Base-by-base conservation (phyloP, 2,113 vertebrate species). In the Platycercus adscitus region DNA sequence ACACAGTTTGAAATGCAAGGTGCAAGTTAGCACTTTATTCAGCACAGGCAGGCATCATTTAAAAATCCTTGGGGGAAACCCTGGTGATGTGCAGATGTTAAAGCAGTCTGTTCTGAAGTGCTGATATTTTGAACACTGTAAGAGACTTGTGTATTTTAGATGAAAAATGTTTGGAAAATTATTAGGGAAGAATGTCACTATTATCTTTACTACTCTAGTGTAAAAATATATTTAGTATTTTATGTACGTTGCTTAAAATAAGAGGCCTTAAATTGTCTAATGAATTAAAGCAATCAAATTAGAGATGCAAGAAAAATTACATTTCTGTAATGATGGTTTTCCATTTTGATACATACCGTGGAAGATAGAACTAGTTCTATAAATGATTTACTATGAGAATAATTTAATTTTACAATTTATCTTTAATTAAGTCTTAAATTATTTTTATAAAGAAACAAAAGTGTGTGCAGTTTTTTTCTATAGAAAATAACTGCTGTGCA, bases 41-140 rank as follows among this genome's bases (percentile, higher is more conserved):
- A 98, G 96, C 98, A 98, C 98, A 99, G 97, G 98, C 97, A 97
- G 98, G 98, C 98, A 99, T 98, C 99, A 98, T 99, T 99, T 99
- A 98, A 98, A 98, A 97, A 97, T 98, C 98, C 99, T 97, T 98
- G 95, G 97, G 97, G 98, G 98, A 98, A 98, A 93, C 95, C 98
- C 97, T 98, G 96, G 98, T 98, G 98, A 98, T 98, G 97, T 98
- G 98, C 98, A 98, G 98, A 98, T 98, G 98, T 98, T 98, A 97
- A 98, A 98, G 93, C 98, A 98, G 98, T 98, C 98, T 98, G 98
- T 98, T 98, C 97, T 97, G 96, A 98, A 98, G 96, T 97, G 94
- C 97, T 97, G 97, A 96, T 98, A 97, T 98, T 98, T 97, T 97
- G 95, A 98, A 96, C 91, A 92, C 81, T 97, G 35, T 91, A 93